phyloP scores from a whole-genome alignment of 1,140 invertebrate genomes.

The Phymastichus coffea region DNA sequence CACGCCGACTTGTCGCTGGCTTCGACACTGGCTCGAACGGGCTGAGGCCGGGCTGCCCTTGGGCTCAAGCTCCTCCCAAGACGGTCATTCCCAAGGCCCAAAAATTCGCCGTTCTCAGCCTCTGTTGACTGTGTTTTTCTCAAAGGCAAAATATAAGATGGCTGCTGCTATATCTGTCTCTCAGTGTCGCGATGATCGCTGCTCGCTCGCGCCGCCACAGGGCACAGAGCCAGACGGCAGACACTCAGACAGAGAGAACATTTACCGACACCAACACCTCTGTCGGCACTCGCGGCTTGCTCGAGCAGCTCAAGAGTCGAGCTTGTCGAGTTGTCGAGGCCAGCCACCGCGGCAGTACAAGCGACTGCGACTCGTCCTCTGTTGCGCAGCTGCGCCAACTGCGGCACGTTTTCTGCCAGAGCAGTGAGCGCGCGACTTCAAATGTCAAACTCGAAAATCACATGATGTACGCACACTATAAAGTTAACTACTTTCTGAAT shows the following conservation, averaged over 20 bases:
- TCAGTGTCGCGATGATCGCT: too few species aligned
- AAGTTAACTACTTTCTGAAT: too few species aligned
- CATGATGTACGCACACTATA: too few species aligned
- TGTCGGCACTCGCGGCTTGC: constrained; percentile 5
- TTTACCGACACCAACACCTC: not conserved
- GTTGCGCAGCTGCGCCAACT: too few species aligned
- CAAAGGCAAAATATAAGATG: constrained; percentile 60
- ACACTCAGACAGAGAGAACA: not conserved
- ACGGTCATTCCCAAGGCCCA: constrained; percentile 48
- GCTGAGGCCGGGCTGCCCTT: not conserved
- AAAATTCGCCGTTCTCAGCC: too few species aligned
- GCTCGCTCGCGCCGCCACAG: constrained; percentile 4
- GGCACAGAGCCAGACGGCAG: not conserved
- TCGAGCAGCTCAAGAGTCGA: too few species aligned
- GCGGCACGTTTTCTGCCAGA: too few species aligned
- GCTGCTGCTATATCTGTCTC: constrained; percentile 47
- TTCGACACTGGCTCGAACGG: not conserved
- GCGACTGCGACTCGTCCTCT: too few species aligned
- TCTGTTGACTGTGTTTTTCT: constrained; percentile 57
- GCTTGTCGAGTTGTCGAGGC: too few species aligned
- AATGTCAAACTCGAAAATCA: too few species aligned
- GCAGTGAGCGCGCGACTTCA: too few species aligned
- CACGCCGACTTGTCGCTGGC: not conserved
- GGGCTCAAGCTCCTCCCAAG: constrained; percentile 46
- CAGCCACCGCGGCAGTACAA: too few species aligned